These are phyloP conservation scores for Pogoniulus pusillus DNA, from an alignment of 2,797 vertebrate genomes.

Conservation along the genomic window DNA sequence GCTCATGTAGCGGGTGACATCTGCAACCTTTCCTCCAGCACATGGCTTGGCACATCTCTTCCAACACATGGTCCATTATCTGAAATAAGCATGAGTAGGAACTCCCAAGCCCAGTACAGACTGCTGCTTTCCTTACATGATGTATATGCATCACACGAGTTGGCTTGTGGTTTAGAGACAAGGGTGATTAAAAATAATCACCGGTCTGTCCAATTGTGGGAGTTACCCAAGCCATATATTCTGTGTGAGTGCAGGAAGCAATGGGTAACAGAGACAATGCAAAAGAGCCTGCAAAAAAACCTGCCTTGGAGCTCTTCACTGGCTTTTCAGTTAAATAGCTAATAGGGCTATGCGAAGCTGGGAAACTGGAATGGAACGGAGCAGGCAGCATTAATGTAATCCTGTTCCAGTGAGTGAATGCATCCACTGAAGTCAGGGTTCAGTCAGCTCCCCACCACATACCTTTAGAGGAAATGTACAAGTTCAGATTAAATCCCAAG, in stretches of 20 bases:
- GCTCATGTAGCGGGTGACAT: constrained; percentile 26
- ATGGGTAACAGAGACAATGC: constrained; percentile 37
- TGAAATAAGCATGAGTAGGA: not conserved
- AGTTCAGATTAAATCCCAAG: not conserved
- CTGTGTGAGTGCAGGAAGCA: constrained; percentile 29
- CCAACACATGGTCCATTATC: constrained; percentile 24
- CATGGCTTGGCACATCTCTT: constrained; percentile 5
- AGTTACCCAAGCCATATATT: not conserved
- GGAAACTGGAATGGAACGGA: not conserved
- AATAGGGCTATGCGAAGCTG: not conserved
- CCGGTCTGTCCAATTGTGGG: not conserved
- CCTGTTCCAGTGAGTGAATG: not conserved
- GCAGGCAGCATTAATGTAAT: not conserved
- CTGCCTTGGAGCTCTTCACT: constrained; percentile 35
- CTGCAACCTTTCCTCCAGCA: constrained; percentile 34
- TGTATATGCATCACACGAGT: not conserved
- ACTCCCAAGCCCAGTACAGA: not conserved
- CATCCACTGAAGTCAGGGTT: not conserved
- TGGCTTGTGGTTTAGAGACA: constrained; percentile 51
- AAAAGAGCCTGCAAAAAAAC: constrained; percentile 46
- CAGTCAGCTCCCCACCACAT: not conserved
- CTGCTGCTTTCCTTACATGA: not conserved
- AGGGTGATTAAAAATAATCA: constrained; percentile 47
- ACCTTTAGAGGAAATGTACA: not conserved
- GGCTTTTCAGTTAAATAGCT: not conserved